Evolutionary conservation across 1,140 invertebrate genomes (phyloP).

Genomic region (Cydia splendana): DNA sequence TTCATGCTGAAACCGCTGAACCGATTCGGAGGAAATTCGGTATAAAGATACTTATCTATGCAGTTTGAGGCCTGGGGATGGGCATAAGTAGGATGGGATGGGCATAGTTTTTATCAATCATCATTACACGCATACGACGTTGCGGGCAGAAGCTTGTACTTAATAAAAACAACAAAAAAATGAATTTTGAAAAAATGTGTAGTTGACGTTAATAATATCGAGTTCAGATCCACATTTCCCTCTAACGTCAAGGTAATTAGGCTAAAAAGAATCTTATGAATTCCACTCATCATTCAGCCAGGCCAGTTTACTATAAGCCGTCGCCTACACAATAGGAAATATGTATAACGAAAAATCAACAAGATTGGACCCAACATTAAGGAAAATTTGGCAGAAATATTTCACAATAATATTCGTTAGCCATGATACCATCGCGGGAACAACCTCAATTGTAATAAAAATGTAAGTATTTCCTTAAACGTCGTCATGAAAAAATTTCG

Average conservation of each 20-base stretch:
- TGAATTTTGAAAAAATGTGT: too few species aligned
- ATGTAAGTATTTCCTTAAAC: conserved; percentile 32
- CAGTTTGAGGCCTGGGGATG: too few species aligned
- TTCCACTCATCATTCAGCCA: not conserved
- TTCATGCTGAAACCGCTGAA: too few species aligned
- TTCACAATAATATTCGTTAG: conserved; percentile 32
- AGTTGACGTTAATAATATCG: too few species aligned
- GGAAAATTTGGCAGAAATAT: conserved; percentile 32
- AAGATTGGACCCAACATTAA: conserved; percentile 27
- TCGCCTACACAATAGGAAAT: conserved; percentile 19
- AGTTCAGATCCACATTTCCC: too few species aligned
- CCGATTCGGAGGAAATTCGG: too few species aligned
- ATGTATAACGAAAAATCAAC: conserved; percentile 26
- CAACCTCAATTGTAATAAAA: conserved; percentile 33
- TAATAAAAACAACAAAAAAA: too few species aligned
- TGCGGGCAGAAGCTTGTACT: too few species aligned
- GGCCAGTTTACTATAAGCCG: not conserved
- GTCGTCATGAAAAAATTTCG: conserved; percentile 28
- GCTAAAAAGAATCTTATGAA: not conserved
- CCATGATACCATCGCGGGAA: conserved; percentile 23
- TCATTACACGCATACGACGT: too few species aligned
- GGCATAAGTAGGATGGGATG: too few species aligned
- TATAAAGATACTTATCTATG: too few species aligned
- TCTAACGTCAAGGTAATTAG: not conserved
- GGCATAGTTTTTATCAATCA: too few species aligned